Base-by-base conservation (phyloP, 2,888 invertebrate genomes). In the Ethmia dodecea region DNA sequence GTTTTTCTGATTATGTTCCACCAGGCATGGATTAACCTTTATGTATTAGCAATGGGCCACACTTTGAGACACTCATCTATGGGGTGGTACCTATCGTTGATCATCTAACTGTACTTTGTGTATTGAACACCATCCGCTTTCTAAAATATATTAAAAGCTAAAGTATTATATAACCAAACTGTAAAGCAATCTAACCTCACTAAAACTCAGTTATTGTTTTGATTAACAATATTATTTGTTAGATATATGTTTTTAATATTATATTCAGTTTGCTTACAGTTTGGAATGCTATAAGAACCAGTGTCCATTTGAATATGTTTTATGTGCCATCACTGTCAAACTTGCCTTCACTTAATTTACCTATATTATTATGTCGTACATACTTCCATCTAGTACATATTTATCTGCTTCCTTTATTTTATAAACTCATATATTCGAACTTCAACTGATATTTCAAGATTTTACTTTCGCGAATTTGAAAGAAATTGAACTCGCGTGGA, bases 101-200 rank as follows among this genome's bases (percentile, higher is more conserved):
- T 71, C 65, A 65, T 71, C 40, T 71, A 74, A 60, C 66, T 73
- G 72, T 80, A 69, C 62, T 61, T 59, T 67, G 64, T 76, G 60
- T 77, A 74, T 79, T 76, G 69, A 83, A 84, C 86, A 84, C 86
- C 86, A 86, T 86, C 84, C 86, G 83, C 86, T 84, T 83, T 84
- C 84, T 77, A 73, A 77, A 81, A 70, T 81, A 75, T 77, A 66
- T 66, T 55, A 64, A 60, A 53, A 49, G 64, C 68, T 71, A 68
- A 55, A 58, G 38, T 55, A 52, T 58, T 56, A 52, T 43, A 49
- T 47, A 52, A 55, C 72, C 74, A 69, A 77, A 75, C 70, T 78
- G 81, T 59, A 71, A 70, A 60, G 8, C 22, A 22, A 22, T 22
- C 22, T 22, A 22, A 22, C 22, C n/a, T 22, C 8, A n/a, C 22